phyloP scores from a whole-genome alignment of 1,140 invertebrate genomes.

The Centruroides sculpturatus region DNA sequence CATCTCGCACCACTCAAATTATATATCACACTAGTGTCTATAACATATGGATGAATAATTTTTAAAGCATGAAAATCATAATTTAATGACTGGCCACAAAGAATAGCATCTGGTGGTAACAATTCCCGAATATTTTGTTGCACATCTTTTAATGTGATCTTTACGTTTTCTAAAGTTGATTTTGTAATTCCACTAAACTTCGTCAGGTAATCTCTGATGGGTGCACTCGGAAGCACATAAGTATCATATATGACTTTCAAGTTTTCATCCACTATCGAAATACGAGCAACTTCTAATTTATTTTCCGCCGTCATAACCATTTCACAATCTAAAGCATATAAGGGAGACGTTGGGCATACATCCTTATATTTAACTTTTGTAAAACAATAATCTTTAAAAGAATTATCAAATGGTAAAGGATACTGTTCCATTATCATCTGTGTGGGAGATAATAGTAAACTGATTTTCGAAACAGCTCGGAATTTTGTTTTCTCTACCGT shows the following conservation, averaged over 20 bases:
- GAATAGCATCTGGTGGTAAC: slow-evolving; percentile 72
- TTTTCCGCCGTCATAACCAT: slow-evolving; percentile 68
- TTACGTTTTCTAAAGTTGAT: slow-evolving; percentile 52
- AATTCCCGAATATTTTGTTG: slow-evolving; percentile 52
- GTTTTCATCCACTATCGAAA: slow-evolving; percentile 73
- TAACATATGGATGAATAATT: slow-evolving; percentile 90
- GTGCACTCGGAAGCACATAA: slow-evolving; percentile 66
- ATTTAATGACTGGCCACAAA: slow-evolving; percentile 85
- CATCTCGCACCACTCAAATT: slow-evolving; percentile 60
- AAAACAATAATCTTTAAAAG: slow-evolving; percentile 19
- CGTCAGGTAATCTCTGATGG: slow-evolving; percentile 77
- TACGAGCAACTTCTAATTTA: slow-evolving; percentile 59
- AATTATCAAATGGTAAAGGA: slow-evolving; percentile 54
- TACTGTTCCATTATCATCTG: slow-evolving; percentile 79
- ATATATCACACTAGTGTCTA: slow-evolving; percentile 83
- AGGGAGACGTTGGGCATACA: slow-evolving; percentile 59
- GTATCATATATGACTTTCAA: slow-evolving; percentile 61
- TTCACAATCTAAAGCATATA: slow-evolving; percentile 90
- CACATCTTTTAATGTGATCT: slow-evolving; percentile 60
- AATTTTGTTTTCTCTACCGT: not conserved
- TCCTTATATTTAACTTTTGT: slow-evolving; percentile 60
- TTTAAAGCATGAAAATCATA: slow-evolving; percentile 70
- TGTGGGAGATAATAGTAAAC: slow-evolving; percentile 58
- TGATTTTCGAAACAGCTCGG: slow-evolving; percentile 41
- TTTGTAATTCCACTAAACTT: slow-evolving; percentile 55